A percentile compares a stretch with the other conserved stretches of the same genome.
Conservation (phyloP, 2,888 invertebrate species). For the Pyrgus malvae region DNA sequence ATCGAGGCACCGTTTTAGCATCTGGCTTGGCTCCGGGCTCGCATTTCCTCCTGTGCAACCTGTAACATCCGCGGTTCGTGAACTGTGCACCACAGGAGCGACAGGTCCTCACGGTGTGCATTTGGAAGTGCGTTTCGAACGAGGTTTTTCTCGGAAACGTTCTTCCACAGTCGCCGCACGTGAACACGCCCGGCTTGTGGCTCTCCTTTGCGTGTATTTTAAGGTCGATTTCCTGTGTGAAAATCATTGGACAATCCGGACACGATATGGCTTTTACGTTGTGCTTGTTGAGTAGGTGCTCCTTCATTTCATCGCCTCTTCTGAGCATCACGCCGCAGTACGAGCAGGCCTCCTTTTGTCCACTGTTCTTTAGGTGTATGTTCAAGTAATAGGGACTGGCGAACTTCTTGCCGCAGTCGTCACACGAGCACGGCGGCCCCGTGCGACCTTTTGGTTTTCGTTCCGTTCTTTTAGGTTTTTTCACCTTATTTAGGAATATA, state of each 20-base stretch:
- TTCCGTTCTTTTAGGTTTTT: slow-evolving; percentile 34
- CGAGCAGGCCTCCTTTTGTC: slow-evolving; percentile 62
- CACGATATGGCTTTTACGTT: slow-evolving; percentile 47
- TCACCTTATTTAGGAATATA: slow-evolving; percentile 45
- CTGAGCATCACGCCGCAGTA: slow-evolving; percentile 52
- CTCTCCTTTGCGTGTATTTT: slow-evolving; percentile 50
- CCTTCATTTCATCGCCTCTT: slow-evolving; percentile 53
- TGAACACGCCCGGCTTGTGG: slow-evolving; percentile 51
- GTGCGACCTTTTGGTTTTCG: slow-evolving; percentile 42
- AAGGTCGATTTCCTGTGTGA: slow-evolving; percentile 43
- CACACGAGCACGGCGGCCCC: slow-evolving; percentile 54
- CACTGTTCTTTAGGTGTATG: slow-evolving; percentile 64
- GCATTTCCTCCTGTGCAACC: slow-evolving; percentile 62
- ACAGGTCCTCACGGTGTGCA: slow-evolving; percentile 68
- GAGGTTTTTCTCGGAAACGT: slow-evolving; percentile 54
- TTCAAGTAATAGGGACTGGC: slow-evolving; percentile 57
- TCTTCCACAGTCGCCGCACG: slow-evolving; percentile 63
- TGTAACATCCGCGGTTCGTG: slow-evolving; percentile 64
- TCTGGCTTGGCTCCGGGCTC: slow-evolving; percentile 67
- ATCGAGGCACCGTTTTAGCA: slow-evolving; percentile 47
- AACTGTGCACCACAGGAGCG: slow-evolving; percentile 62
- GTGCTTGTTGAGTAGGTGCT: slow-evolving; percentile 52
- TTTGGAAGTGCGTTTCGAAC: slow-evolving; percentile 60
- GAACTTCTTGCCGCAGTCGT: slow-evolving; percentile 63
- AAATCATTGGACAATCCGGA: slow-evolving; percentile 56